These are phyloP conservation scores for Tenebrio molitor DNA, from an alignment of 1,140 invertebrate genomes.

Conservation along the genomic window DNA sequence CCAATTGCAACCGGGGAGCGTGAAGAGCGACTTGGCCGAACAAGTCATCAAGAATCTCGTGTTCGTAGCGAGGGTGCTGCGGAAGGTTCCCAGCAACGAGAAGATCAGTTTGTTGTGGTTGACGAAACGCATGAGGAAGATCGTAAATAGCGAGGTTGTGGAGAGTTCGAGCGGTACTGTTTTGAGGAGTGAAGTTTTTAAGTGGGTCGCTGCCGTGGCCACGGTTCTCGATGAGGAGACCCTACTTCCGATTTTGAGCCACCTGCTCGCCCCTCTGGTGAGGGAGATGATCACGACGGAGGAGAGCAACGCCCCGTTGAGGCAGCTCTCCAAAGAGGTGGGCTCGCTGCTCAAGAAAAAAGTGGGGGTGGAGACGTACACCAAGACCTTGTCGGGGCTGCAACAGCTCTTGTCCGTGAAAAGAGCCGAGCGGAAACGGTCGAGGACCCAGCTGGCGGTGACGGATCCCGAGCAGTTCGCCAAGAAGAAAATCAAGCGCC, in stretches of 20 bases:
- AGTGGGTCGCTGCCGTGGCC: conserved; percentile 78
- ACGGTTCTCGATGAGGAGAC: conserved; percentile 71
- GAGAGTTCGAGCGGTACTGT: conserved; percentile 69
- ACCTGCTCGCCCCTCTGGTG: conserved; percentile 76
- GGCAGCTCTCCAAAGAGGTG: conserved; percentile 77
- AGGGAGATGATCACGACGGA: conserved; percentile 76
- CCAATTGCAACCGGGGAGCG: conserved; percentile 76
- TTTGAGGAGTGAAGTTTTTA: conserved; percentile 79
- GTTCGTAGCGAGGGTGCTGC: conserved; percentile 76
- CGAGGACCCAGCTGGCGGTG: conserved; percentile 77
- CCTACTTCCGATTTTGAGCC: conserved; percentile 69
- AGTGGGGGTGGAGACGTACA: conserved; percentile 76
- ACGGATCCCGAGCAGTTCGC: conserved; percentile 83
- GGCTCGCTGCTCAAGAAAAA: conserved; percentile 76
- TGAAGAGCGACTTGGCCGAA: conserved; percentile 74
- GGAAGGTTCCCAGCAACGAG: conserved; percentile 66
- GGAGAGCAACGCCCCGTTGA: conserved; percentile 70
- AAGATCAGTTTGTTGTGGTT: conserved; percentile 76
- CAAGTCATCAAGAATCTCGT: conserved; percentile 82
- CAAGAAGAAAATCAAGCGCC: conserved; percentile 81
- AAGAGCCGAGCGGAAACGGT: conserved; percentile 76
- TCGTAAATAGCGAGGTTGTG: conserved; percentile 81
- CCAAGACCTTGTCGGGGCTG: conserved; percentile 70
- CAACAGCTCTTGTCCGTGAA: conserved; percentile 74
- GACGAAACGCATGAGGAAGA: conserved; percentile 76